Base-by-base conservation (phyloP, 2,888 invertebrate species). In the Coelinius sp. region DNA sequence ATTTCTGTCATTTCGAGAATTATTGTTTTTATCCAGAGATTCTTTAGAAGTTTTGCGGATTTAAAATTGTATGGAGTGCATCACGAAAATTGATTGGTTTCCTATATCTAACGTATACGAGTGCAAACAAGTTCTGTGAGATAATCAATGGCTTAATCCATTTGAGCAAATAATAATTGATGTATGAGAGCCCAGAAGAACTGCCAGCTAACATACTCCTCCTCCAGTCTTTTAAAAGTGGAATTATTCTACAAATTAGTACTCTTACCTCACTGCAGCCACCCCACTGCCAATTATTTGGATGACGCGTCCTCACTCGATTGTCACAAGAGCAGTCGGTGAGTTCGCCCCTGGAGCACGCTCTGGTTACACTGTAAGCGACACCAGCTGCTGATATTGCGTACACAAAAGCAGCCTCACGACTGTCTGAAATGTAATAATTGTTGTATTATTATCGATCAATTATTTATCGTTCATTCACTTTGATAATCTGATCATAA, bases 271-370 rank as follows among this genome's bases (percentile, higher is more conserved):
- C 96, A 41, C 96, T 97, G 88, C 97, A 97, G 0, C 97, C 97
- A 73, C 97, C 96, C 97, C 97, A 97, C 88, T 96, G 94, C 94
- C 94, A 94, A 80, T 93, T 93, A 75, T 93, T 91, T 25, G 93
- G 92, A n/a, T 92, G 92, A 76, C 89, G 88, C 73, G 88, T 84
- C 80, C 94, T 90, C n/a, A 94, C 93, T 65, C 93, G 91, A 75
- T 92, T 93, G 87, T 97, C 97, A 86, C 97, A 97, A 44, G 95
- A 94, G 88, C 97, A 97, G 84, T 95, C 95, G 80, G 94, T 93
- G 66, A 97, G 90, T 84, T 96, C 95, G 7, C 95, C 95, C 78
- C 93, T 92, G 68, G 95, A 94, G 88, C 97, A 97, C 0, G 96
- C 95, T 75, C 95, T 91, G 1, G 97, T 96, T 53, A 97, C 93